These are phyloP conservation scores for Odontothrips loti DNA, from an alignment of 2,888 invertebrate species.

Conservation along the genomic window DNA sequence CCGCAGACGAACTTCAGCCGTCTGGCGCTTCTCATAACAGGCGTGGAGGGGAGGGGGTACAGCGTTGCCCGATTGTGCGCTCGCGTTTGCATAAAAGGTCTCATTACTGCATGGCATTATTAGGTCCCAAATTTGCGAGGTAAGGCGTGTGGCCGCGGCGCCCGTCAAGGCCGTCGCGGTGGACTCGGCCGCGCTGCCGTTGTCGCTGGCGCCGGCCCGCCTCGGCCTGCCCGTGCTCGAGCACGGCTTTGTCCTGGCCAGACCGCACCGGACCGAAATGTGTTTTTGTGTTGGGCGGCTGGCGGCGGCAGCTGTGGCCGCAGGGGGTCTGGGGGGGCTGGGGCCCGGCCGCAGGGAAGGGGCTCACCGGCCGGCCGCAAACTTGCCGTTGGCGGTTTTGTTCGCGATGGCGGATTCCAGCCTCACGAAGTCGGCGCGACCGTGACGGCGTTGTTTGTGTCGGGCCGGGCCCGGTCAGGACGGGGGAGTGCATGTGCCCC, in stretches of 20 bases:
- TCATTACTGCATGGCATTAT: slow-evolving; percentile 56
- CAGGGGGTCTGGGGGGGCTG: background rate
- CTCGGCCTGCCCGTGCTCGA: background rate
- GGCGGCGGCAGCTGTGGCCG: background rate
- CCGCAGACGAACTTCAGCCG: too few species aligned
- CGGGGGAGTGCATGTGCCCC: background rate
- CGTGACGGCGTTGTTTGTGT: background rate
- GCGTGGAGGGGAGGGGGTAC: too few species aligned
- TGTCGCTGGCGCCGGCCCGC: background rate
- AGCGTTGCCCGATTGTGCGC: slow-evolving; percentile 48
- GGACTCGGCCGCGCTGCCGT: slow-evolving; percentile 38
- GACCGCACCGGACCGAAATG: background rate
- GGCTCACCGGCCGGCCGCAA: too few species aligned
- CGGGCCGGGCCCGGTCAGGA: background rate
- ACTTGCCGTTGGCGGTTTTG: too few species aligned
- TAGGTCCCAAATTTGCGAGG: slow-evolving; percentile 39
- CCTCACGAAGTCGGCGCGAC: too few species aligned
- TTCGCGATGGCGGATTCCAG: too few species aligned
- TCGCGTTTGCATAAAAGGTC: slow-evolving; percentile 46
- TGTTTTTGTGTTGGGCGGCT: background rate
- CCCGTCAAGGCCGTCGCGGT: slow-evolving; percentile 36
- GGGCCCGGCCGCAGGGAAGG: background rate
- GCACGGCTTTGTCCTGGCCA: background rate
- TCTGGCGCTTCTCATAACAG: too few species aligned
- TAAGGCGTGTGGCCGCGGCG: slow-evolving; percentile 31